These are phyloP conservation scores for Hyla sarda DNA, from an alignment of 2,113 vertebrate genomes.

Conservation along the genomic window DNA sequence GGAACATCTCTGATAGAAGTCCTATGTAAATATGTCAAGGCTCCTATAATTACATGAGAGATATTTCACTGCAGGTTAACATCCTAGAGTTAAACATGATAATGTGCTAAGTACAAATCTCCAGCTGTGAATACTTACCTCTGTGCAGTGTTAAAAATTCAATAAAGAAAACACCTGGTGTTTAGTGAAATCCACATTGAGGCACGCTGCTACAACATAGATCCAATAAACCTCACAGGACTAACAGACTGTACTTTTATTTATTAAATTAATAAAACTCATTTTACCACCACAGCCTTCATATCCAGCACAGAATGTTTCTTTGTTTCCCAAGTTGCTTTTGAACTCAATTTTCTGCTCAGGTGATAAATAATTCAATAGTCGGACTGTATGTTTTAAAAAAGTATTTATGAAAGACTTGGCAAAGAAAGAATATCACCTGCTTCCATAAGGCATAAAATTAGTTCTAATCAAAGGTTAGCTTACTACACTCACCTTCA, in stretches of 20 bases:
- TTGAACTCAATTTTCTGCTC: neutral
- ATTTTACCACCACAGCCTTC: slow-evolving; percentile 45
- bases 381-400: slow-evolving; percentile 1
- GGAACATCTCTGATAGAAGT: no score
- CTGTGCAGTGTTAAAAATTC: slow-evolving; percentile 83
- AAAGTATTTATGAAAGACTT: neutral
- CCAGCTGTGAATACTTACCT: slow-evolving; percentile 84
- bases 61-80: slow-evolving; percentile 23
- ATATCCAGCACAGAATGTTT: slow-evolving; percentile 7
- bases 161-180: slow-evolving; percentile 86
- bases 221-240: slow-evolving; percentile 83
- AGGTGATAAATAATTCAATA: slow-evolving; percentile 30
- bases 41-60: neutral
- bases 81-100: slow-evolving; percentile 73
- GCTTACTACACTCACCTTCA: neutral
- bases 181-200: slow-evolving; percentile 79
- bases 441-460: neutral
- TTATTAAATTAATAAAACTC: slow-evolving; percentile 57
- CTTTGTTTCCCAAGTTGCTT: slow-evolving; percentile 38
- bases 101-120: slow-evolving; percentile 75
- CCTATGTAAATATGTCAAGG: neutral
- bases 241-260: slow-evolving; percentile 65
- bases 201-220: slow-evolving; percentile 80
- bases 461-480: neutral
- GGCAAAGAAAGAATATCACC: neutral